Base-by-base conservation (phyloP, 2,797 vertebrate species). In the Silurus aristotelis region DNA sequence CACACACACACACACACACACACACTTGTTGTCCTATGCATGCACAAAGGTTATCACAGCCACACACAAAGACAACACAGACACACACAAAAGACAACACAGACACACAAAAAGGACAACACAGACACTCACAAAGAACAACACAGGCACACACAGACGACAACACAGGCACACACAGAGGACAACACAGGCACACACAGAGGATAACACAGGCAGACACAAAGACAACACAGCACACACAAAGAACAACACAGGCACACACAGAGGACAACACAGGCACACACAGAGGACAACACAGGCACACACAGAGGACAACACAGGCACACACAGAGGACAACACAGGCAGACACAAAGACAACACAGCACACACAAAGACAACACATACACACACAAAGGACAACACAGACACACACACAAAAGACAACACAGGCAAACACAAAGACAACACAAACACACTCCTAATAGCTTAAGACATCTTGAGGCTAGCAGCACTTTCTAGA, bases 401-500 rank as follows among this genome's bases (percentile, higher is more conserved):
- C 63, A 66, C 63, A 25, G 22, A 27, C 63, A 66, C 66, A 67
- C 66, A 67, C 66, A 66, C 25, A 25, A 64, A 66, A 67, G 61
- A 66, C 48, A 66, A 80, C 14, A 27, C 58, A 31, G 9, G 25
- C 20, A 73, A 43, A 48, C 70, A 77, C 61, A 19, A 72, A 77
- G 52, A 61, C 63, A 76, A 78, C 75, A 79, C 58, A 79, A 20
- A 81, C 63, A 76, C 56, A 78, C 22, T n/a, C 38, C 22, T 80
- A 68, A 61, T 46, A n/a, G 78, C 55, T n/a, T 48, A 68, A 80
- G 73, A 63, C 6, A 72, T 13, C 79, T 52, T 25, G 52, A 79
- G 38, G 77, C 22, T 86, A 63, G 70, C 73, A 66, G 20, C 20
- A 20, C 31, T 81, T 84, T 84, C 55, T 80, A 80, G 63, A 87